Evolutionary conservation across 2,888 invertebrate species (phyloP).

Genomic region (Incurvaria masculella): DNA sequence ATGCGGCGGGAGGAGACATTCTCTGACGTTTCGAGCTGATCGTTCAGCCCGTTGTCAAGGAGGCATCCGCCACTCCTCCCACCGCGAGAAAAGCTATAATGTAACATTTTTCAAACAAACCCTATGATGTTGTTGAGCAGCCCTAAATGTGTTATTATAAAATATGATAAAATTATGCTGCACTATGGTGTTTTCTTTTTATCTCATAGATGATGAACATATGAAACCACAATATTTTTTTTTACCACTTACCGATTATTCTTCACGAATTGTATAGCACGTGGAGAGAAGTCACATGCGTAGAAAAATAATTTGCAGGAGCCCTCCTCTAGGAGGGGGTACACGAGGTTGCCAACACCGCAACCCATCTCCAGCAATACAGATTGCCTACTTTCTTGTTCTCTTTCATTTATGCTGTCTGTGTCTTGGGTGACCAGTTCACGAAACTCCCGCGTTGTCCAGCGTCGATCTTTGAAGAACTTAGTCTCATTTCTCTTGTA

Average conservation of each 20-base stretch:
- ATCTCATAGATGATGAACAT: no score
- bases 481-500: conserved; percentile 92
- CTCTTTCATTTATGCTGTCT: conserved; percentile 22
- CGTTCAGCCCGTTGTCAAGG: no score
- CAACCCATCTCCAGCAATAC: conserved; percentile 84
- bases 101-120: no score
- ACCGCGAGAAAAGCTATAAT: no score
- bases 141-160: no score
- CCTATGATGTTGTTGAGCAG: no score
- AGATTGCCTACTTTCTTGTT: conserved; percentile 55
- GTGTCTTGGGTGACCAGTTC: conserved; percentile 63
- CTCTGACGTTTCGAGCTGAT: no score
- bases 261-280: conserved; percentile 85
- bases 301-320: conserved; percentile 63
- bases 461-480: conserved; percentile 94
- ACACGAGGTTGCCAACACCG: conserved; percentile 96
- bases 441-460: conserved; percentile 94
- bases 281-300: conserved; percentile 91
- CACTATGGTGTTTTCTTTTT: no score
- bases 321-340: conserved; percentile 82
- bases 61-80: no score
- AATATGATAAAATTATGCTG: no score
- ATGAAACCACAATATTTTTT: no score
- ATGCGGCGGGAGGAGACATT: no score
- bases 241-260: conserved; percentile 45